phyloP scores from a whole-genome alignment of 1,140 invertebrate genomes.

The Drosophila asahinai region DNA sequence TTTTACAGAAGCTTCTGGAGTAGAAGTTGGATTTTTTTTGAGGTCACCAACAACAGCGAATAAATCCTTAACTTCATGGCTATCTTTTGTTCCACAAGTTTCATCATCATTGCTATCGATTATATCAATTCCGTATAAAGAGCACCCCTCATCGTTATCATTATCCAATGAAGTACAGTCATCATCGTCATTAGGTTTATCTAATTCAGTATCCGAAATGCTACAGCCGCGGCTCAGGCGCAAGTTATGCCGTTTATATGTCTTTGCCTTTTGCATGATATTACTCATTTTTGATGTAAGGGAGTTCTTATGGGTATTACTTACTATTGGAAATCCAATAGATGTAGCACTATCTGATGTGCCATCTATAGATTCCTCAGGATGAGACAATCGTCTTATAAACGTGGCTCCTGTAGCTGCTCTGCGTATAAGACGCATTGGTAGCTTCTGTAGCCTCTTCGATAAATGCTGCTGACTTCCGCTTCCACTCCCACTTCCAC shows the following conservation, averaged over 20 bases:
- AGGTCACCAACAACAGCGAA: conserved; percentile 66
- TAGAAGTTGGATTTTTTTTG: conserved; percentile 16
- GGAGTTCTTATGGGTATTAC: conserved; percentile 50
- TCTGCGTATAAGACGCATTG: conserved; percentile 57
- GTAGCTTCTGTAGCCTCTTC: conserved; percentile 67
- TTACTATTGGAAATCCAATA: conserved; percentile 13
- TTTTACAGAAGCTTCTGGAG: conserved; percentile 2
- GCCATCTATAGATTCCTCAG: conserved; percentile 10
- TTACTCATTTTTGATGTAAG: conserved; percentile 73
- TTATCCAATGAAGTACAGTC: conserved; percentile 72
- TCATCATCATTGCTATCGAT: conserved; percentile 1
- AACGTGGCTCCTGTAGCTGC: conserved; percentile 18
- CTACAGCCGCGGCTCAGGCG: conserved; percentile 57
- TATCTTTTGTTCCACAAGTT: not conserved
- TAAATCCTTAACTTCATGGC: conserved; percentile 14
- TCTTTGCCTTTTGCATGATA: conserved; percentile 80
- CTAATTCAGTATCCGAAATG: conserved; percentile 68
- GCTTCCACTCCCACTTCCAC: not conserved
- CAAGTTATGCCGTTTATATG: conserved; percentile 77
- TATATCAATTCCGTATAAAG: conserved; percentile 32
- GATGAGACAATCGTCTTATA: conserved; percentile 30
- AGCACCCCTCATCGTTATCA: conserved; percentile 43
- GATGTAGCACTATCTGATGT: conserved; percentile 40
- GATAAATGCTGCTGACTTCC: conserved; percentile 55
- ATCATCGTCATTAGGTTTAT: conserved; percentile 16